Conservation (phyloP, 2,888 invertebrate genomes). For the Ectemnius continuus region DNA sequence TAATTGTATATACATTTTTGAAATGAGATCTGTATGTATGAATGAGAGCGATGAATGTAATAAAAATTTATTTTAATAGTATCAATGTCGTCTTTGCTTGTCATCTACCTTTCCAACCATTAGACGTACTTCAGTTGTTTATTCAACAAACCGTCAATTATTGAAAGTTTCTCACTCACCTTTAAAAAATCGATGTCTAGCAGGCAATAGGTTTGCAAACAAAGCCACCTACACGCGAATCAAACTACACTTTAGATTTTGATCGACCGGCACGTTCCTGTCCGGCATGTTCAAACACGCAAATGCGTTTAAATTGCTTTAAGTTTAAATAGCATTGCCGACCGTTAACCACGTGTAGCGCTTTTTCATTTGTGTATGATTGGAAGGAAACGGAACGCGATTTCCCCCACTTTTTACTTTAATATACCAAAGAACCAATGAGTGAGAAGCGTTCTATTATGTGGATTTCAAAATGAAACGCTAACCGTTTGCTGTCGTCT, state of each 20-base stretch:
- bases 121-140: too few relatives aligned
- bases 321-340: too few relatives aligned
- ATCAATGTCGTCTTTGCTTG: constrained; percentile 21
- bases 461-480: constrained; percentile 36
- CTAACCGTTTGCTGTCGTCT: constrained; percentile 35
- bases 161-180: too few relatives aligned
- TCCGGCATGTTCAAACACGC: too few relatives aligned
- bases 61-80: constrained; percentile 70
- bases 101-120: not conserved
- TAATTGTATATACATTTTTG: constrained; percentile 47
- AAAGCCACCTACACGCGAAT: too few relatives aligned
- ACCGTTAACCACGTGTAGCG: too few relatives aligned
- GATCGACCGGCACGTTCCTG: too few relatives aligned
- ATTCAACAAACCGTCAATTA: too few relatives aligned
- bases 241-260: too few relatives aligned
- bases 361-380: not conserved
- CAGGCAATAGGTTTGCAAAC: too few relatives aligned
- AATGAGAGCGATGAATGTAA: constrained; percentile 60
- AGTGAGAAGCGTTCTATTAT: constrained; percentile 1
- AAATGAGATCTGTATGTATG: constrained; percentile 57
- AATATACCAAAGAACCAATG: constrained; percentile 24
- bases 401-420: not conserved
- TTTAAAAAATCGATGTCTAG: too few relatives aligned
- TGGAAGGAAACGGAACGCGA: not conserved
- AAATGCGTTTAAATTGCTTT: too few relatives aligned